phyloP scores from a whole-genome alignment of 2,888 invertebrate species.

The Odontomyia ornata region DNA sequence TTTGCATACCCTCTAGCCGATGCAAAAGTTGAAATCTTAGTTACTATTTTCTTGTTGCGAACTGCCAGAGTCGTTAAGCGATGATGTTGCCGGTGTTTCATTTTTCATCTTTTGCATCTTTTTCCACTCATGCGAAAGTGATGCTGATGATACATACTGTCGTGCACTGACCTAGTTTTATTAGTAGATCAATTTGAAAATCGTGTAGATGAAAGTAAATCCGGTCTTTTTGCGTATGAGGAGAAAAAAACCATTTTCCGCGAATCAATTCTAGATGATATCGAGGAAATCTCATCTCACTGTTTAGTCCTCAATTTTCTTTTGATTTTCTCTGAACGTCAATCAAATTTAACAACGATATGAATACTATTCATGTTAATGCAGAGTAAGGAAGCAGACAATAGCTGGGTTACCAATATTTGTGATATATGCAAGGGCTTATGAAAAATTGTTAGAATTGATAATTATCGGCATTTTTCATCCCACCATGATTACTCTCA shows the following conservation, averaged over 20 bases:
- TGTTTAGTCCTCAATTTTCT: too few species aligned
- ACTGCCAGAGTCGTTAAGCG: not conserved
- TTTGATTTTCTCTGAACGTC: too few species aligned
- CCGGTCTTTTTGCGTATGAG: conserved; percentile 7
- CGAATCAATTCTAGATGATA: conserved; percentile 30
- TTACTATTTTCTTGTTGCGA: not conserved
- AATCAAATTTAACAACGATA: too few species aligned
- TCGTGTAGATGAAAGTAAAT: conserved; percentile 43
- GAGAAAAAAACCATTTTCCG: conserved; percentile 19
- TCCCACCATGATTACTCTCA: too few species aligned
- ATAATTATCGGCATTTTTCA: too few species aligned
- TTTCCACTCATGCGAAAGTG: conserved; percentile 29
- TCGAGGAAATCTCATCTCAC: not conserved
- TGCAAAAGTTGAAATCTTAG: not conserved
- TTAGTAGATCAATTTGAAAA: conserved; percentile 27
- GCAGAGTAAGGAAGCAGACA: too few species aligned
- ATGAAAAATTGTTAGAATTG: too few species aligned
- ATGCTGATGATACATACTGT: conserved; percentile 26
- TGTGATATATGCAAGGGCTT: too few species aligned
- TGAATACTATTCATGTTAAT: too few species aligned
- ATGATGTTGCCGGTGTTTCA: conserved; percentile 5
- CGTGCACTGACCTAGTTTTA: conserved; percentile 31
- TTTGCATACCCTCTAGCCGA: not conserved
- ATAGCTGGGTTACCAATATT: too few species aligned
- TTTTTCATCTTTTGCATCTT: conserved; percentile 15